Conservation (phyloP, 1,140 invertebrate species). For the Drosophila persimilis region DNA sequence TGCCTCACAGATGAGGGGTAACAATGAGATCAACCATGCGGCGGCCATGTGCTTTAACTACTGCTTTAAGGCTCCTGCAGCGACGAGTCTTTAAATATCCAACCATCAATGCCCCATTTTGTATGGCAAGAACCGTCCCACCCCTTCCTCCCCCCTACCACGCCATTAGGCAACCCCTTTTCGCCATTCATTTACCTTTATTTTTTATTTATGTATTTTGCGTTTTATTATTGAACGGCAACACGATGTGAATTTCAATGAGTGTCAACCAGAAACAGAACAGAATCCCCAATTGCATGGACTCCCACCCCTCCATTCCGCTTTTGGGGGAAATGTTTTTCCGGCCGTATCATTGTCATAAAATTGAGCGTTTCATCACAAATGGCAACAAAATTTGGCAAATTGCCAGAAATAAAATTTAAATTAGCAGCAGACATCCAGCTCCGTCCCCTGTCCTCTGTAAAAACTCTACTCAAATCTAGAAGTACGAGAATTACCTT, state of each 20-base stretch:
- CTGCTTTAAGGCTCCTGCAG: conserved; percentile 41
- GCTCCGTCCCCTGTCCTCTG: conserved; percentile 21
- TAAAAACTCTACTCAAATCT: conserved; percentile 52
- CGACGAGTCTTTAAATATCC: conserved; percentile 48
- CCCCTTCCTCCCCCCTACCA: not conserved
- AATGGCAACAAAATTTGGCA: conserved; percentile 78
- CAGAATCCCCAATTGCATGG: not conserved
- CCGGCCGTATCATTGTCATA: conserved; percentile 68
- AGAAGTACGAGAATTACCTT: conserved; percentile 16
- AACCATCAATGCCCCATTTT: conserved; percentile 60
- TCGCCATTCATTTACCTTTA: conserved; percentile 77
- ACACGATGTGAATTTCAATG: conserved; percentile 79
- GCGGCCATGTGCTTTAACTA: conserved; percentile 42
- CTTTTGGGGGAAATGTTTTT: conserved; percentile 28
- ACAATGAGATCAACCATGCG: conserved; percentile 5
- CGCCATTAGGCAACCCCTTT: conserved; percentile 78
- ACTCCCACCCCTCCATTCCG: not conserved
- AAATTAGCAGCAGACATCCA: conserved; percentile 66
- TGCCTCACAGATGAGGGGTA: conserved; percentile 1
- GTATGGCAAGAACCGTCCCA: conserved; percentile 28
- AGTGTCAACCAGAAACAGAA: conserved; percentile 59
- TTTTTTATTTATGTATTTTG: conserved; percentile 80
- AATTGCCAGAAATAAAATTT: conserved; percentile 81
- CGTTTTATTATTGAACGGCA: conserved; percentile 80
- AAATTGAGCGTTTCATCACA: conserved; percentile 76